Evolutionary conservation across 1,140 invertebrate genomes (phyloP), one percentile per base, ranked within the genome.

Genomic region (Pachyrhynchus sulphureomaculatus): DNA sequence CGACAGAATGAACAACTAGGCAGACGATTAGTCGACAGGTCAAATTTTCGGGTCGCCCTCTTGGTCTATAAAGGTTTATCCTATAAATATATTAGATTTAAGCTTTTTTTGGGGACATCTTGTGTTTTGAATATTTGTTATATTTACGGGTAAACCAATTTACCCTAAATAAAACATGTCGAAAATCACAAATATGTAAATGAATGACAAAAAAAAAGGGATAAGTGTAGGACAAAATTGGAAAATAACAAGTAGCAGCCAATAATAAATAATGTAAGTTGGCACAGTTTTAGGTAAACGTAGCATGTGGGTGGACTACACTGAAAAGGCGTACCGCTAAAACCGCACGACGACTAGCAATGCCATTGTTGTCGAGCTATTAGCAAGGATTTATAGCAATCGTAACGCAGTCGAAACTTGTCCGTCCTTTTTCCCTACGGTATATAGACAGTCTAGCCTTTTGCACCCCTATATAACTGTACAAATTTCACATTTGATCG

Each of bases 321-420:
- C 51, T 67, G 68, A 72, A 72, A 72, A 72, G 70, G 70, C 70
- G 70, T 72, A 72, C 66, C 70, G 64, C 55, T 62, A 65, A 68
- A 68, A 70, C 66, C 66, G 49, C 52, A 62, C 64, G 65, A 68
- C 58, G 67, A 72, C 68, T 67, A 66, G 55, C 67, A 49, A 54
- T 72, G 67, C 61, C 70, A 70, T 72, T 72, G 70, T 72, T 69
- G 54, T 70, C 60, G 41, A 68, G 68, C 70, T 72, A 72, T 72
- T 72, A 71, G 66, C 62, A 69, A 70, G 45, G 70, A 72, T 72
- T 72, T 72, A 72, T 72, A 67, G 70, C 68, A 70, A 67, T 70
- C 65, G 64, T 69, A 72, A 70, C 67, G 66, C 59, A 62, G 33
- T 62, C 53, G 53, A 56, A 54, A 26, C 48, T 55, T 63, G 60